Base-by-base conservation (phyloP, 2,888 invertebrate species). In the Thelaira solivaga region DNA sequence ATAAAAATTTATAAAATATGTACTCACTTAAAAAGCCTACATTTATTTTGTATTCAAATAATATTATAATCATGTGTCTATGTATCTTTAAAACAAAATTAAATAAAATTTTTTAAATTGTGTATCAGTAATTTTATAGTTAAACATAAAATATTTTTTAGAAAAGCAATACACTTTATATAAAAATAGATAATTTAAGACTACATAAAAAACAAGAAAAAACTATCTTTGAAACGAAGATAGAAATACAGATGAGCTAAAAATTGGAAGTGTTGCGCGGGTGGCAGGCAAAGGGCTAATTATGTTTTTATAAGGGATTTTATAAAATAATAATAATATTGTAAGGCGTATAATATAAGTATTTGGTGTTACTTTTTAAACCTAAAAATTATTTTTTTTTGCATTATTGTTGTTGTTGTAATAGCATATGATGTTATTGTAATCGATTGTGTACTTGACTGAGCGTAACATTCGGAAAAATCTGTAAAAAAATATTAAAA, bases 401-500 rank as follows among this genome's bases (percentile, higher is more conserved):
- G 65, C 71, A 43, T 72, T 80, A 67, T 55, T 71, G 78, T 67
- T 68, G 57, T 67, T 45, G 76, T 68, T 61, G 62, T 61, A 71
- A 65, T 68, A 75, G 55, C 79, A 80, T 84, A 83, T 82, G 74
- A 47, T 81, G 85, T 84, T 84, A 75, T 72, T 80, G 79, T 71
- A 76, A 73, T 80, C 80, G 62, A 80, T 80, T 78, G 86, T 82
- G 78, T 84, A 85, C 55, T 82, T 86, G 76, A 85, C 83, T 62
- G 84, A 83, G 71, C 82, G 84, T 80, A 86, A 83, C 84, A 86
- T 86, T 83, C 84, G 86, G 81, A 84, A 82, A 67, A 84, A 83
- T 82, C 85, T 85, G 85, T 71, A 85, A 85, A 81, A 43, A 82
- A 72, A 71, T 65, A 74, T 55, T 80, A 43, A 65, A 51, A 51